Base-by-base conservation (phyloP, 2,797 vertebrate species). In the Falco rusticolus region DNA sequence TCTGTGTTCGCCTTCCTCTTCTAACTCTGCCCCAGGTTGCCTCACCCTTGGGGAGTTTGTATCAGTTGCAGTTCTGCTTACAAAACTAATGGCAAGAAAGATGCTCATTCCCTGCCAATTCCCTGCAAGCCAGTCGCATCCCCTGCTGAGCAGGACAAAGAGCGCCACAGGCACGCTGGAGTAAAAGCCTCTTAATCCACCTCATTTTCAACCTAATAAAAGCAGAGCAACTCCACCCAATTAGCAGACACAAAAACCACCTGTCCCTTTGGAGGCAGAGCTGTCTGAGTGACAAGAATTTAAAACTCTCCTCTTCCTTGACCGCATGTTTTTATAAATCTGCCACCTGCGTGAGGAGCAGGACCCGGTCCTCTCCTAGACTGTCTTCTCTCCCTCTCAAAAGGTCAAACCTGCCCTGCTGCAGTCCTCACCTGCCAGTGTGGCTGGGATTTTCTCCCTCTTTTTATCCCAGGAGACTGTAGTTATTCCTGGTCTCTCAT, bases 121-220 rank as follows among this genome's bases (percentile, higher is more conserved):
- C 69, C 45, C 76, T 87, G 47, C 60, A 77, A 95, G 41, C 28
- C 68, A 20, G 11, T 83, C 57, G 20, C 20, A 43, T n/a, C 28
- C 37, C 92, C 75, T 80, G 72, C 86, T 82, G 86, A 90, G 84
- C 66, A 78, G 66, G 70, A 94, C 74, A 93, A 95, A 84, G 76
- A 65, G 5, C 59, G 70, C 39, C 90, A 82, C 47, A 28, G 90
- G 88, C 61, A 1, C 1, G 3, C 41, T 45, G 65, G 50, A 26
- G 61, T 64, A 84, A 91, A 86, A 82, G 11, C 54, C 26, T 86
- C 80, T 84, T 87, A 86, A 89, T 59, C 31, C 43, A 12, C 69
- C 59, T 92, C 26, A 79, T 90, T 94, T 90, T 86, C 53, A 81
- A 81, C 29, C 47, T 80, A 81, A 41, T 54, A 61, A 87, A 95